Evolutionary conservation across 1,140 invertebrate genomes (phyloP).

Genomic region (Telenomus remus): DNA sequence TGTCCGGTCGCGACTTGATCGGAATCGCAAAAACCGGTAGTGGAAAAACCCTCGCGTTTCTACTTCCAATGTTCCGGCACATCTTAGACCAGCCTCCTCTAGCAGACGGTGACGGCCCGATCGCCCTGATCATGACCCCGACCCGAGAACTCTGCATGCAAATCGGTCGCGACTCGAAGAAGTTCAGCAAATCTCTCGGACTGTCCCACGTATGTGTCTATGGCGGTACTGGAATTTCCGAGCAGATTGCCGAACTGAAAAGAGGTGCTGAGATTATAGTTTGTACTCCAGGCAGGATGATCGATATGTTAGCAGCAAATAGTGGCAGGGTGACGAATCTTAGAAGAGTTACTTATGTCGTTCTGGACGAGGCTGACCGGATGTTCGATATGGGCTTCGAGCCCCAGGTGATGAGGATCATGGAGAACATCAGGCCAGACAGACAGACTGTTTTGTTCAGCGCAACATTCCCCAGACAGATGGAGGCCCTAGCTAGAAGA

Average conservation of each 20-base stretch:
- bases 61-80: slow-evolving; percentile 98
- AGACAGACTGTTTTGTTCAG: slow-evolving; percentile 99
- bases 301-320: slow-evolving; percentile 99
- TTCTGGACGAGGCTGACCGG: slow-evolving; percentile 98
- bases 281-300: slow-evolving; percentile 99
- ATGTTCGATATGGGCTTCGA: slow-evolving; percentile 99
- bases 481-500: slow-evolving; percentile 97
- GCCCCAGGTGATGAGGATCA: slow-evolving; percentile 97
- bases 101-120: slow-evolving; percentile 97
- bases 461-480: slow-evolving; percentile 98
- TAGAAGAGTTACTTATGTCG: slow-evolving; percentile 95
- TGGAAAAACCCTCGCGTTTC: slow-evolving; percentile 98
- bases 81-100: slow-evolving; percentile 95
- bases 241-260: slow-evolving; percentile 98
- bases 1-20: slow-evolving; percentile 97
- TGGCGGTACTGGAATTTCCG: slow-evolving; percentile 97
- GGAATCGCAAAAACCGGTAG: slow-evolving; percentile 99
- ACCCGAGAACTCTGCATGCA: slow-evolving; percentile 99
- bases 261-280: slow-evolving; percentile 98
- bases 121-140: slow-evolving; percentile 97
- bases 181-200: slow-evolving; percentile 93
- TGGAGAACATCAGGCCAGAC: slow-evolving; percentile 98
- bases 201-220: slow-evolving; percentile 97
- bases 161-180: slow-evolving; percentile 97
- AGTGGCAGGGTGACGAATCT: slow-evolving; percentile 98